phyloP scores from a whole-genome alignment of 2,888 invertebrate genomes.

The Orthosia gothica region DNA sequence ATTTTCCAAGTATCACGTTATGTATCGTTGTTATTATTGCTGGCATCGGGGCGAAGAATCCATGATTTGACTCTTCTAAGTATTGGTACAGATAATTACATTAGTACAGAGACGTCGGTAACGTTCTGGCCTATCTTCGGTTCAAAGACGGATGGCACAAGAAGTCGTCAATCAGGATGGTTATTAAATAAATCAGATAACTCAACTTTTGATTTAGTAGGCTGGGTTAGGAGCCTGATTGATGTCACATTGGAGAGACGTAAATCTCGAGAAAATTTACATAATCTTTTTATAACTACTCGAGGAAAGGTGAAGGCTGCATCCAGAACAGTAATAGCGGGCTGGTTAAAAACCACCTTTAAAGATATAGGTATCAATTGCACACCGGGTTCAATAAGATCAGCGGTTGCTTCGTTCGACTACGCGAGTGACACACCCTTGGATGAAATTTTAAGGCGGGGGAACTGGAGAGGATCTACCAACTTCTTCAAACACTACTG shows the following conservation, averaged over 20 bases:
- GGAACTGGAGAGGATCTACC: conserved; percentile 32
- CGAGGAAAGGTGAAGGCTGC: conserved; percentile 6
- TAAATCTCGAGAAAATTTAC: neutral
- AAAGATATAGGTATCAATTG: conserved; percentile 25
- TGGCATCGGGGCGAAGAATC: conserved; percentile 22
- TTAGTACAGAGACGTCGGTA: conserved; percentile 7
- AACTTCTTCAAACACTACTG: conserved; percentile 42
- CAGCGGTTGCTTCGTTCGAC: conserved; percentile 32
- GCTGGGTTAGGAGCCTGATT: conserved; percentile 3
- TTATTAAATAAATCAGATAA: conserved; percentile 1
- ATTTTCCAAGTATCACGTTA: conserved; percentile 31
- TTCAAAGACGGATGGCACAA: conserved; percentile 17
- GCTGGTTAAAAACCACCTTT: neutral
- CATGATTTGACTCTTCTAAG: conserved; percentile 23
- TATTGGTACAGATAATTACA: neutral
- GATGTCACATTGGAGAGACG: conserved; percentile 2
- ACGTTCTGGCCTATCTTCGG: conserved; percentile 31
- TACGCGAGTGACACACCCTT: conserved; percentile 24
- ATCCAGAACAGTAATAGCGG: conserved; percentile 5
- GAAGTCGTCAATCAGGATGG: conserved; percentile 15
- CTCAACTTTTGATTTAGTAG: neutral
- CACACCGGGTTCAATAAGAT: conserved; percentile 32
- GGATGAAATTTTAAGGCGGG: conserved; percentile 30
- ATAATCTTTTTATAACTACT: conserved; percentile 8
- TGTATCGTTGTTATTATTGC: conserved; percentile 11